A percentile compares a stretch with the other conserved stretches of the same genome.
Evolutionary conservation across 1,140 invertebrate species (phyloP).

Genomic region (Cotesia glomerata): DNA sequence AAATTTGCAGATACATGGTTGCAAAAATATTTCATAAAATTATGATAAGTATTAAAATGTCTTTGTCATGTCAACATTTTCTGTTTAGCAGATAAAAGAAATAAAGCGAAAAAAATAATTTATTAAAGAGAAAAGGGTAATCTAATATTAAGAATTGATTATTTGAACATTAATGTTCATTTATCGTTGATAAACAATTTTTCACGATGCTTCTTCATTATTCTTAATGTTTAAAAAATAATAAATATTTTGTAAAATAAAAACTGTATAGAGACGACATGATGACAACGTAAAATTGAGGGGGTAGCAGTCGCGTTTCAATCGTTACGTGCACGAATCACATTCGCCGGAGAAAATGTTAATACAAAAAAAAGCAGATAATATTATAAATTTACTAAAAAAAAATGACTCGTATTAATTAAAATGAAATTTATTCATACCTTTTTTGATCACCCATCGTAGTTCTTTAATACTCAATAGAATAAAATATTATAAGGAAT

Average conservation of each 20-base stretch:
- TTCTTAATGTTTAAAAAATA: neutral
- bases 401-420: neutral
- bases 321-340: conserved; percentile 20
- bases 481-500: conserved; percentile 12
- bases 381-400: neutral
- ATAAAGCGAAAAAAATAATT: neutral
- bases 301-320: conserved; percentile 39
- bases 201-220: neutral
- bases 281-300: conserved; percentile 63
- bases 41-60: conserved; percentile 19
- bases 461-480: neutral
- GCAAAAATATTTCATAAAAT: neutral
- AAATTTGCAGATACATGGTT: neutral
- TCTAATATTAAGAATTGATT: neutral
- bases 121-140: neutral
- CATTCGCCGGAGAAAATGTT: conserved; percentile 22
- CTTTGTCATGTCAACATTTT: conserved; percentile 34
- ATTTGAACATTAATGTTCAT: neutral
- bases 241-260: conserved; percentile 38
- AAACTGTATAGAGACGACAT: conserved; percentile 54
- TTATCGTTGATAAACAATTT: neutral
- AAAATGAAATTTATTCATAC: conserved; percentile 40
- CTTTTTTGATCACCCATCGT: conserved; percentile 57
- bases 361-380: conserved; percentile 6
- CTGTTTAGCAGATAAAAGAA: conserved; percentile 4